Conservation (phyloP, 2,113 vertebrate genomes). For the Myiozetetes cayanensis region DNA sequence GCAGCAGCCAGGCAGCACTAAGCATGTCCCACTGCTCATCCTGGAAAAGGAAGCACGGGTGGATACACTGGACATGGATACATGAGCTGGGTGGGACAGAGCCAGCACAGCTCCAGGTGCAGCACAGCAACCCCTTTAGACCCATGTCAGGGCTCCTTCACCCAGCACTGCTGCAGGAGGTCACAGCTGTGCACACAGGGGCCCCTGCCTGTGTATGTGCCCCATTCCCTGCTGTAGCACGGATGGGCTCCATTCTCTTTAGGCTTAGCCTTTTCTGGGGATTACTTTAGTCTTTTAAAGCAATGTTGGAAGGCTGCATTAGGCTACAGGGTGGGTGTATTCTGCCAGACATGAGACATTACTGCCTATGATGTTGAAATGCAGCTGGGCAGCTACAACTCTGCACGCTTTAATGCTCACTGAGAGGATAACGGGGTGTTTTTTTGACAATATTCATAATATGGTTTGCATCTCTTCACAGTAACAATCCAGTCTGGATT, state of each 20-base stretch:
- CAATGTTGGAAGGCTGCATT: not conserved
- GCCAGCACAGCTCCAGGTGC: not conserved
- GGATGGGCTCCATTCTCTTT: not conserved
- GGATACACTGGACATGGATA: not conserved
- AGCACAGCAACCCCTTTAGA: not conserved
- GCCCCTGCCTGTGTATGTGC: not conserved
- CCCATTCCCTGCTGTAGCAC: not conserved
- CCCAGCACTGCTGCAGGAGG: not conserved
- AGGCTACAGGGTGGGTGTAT: not conserved
- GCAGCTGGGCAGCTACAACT: not conserved
- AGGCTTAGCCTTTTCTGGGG: not conserved
- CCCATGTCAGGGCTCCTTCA: not conserved
- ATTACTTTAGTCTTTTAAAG: not conserved
- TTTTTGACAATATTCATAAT: not conserved
- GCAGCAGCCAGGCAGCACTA: not conserved
- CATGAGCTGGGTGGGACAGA: not conserved
- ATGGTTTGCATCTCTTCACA: not conserved
- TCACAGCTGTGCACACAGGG: fast-evolving
- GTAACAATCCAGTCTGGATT: not conserved
- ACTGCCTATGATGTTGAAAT: not conserved
- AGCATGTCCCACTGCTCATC: not conserved
- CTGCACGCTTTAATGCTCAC: not conserved
- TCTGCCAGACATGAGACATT: not conserved
- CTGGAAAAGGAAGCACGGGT: not conserved
- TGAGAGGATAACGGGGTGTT: not conserved